These are phyloP conservation scores for Drosophila bunnanda DNA, from an alignment of 2,888 invertebrate genomes.

Conservation along the genomic window DNA sequence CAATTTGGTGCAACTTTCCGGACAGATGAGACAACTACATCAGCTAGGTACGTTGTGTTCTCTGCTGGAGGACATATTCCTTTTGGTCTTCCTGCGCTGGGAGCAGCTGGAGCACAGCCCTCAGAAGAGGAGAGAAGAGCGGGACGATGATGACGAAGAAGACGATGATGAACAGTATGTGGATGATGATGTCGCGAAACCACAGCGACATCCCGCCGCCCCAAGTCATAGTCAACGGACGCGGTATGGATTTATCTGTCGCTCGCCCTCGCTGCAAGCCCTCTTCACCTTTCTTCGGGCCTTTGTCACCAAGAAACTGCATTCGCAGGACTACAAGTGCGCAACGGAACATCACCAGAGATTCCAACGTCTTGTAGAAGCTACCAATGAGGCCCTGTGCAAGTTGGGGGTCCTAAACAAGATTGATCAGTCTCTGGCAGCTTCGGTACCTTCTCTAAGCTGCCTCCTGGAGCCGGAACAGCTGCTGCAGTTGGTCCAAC, in stretches of 20 bases:
- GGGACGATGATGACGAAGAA: conserved; percentile 44
- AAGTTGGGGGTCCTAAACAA: conserved; percentile 82
- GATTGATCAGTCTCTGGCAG: conserved; percentile 68
- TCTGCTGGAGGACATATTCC: conserved; percentile 81
- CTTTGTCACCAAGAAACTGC: conserved; percentile 81
- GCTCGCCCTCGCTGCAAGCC: conserved; percentile 65
- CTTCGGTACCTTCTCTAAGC: conserved; percentile 48
- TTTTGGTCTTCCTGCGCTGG: conserved; percentile 82
- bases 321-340: conserved; percentile 81
- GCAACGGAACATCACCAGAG: conserved; percentile 70
- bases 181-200: conserved; percentile 52
- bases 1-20: conserved; percentile 71
- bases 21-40: conserved; percentile 78
- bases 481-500: conserved; percentile 78
- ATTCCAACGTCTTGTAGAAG: conserved; percentile 78
- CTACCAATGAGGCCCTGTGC: conserved; percentile 82
- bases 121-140: conserved; percentile 37
- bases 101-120: conserved; percentile 72
- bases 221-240: conserved; percentile 28
- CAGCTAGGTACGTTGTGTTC: conserved; percentile 75
- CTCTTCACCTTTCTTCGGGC: conserved; percentile 80
- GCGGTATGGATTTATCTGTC: conserved; percentile 80
- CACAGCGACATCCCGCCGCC: conserved; percentile 37
- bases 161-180: conserved; percentile 68
- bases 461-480: conserved; percentile 79